Conservation (phyloP, 2,888 invertebrate genomes). For the Harpagoxenus sublaevis region DNA sequence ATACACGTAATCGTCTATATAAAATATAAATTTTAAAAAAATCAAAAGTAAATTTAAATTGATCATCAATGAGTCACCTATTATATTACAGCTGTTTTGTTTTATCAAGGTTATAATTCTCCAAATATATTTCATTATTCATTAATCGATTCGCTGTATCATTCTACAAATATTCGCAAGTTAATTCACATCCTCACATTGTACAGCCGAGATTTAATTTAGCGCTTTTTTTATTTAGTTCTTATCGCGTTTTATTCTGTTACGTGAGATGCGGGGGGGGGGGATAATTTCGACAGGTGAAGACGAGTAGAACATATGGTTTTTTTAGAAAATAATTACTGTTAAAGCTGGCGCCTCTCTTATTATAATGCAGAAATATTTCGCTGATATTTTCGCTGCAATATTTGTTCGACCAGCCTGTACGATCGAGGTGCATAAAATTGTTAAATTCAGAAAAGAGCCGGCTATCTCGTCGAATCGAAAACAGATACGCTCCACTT, state of each 20-base stretch:
- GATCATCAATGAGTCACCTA: neutral
- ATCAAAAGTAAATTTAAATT: neutral
- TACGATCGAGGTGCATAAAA: conserved; percentile 24
- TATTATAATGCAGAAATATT: conserved; percentile 19
- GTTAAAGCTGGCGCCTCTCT: neutral
- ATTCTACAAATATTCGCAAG: neutral
- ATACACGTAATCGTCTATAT: neutral
- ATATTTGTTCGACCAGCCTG: neutral
- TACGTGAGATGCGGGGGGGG: neutral
- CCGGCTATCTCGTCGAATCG: conserved; percentile 5
- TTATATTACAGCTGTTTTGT: neutral
- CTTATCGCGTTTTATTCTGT: conserved; percentile 18
- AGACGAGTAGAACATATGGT: conserved; percentile 3
- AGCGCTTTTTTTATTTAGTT: neutral
- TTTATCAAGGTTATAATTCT: neutral
- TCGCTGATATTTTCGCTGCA: neutral
- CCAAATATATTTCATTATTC: neutral
- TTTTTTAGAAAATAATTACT: conserved; percentile 34
- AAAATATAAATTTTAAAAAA: neutral
- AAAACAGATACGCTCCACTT: conserved; percentile 5
- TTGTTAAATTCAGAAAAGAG: conserved; percentile 3
- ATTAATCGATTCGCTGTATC: neutral
- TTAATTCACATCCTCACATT: conserved; percentile 6
- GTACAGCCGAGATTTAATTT: conserved; percentile 20
- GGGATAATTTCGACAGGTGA: conserved; percentile 24